Conservation (phyloP, 2,113 vertebrate species). For the Hemiprocne comata region DNA sequence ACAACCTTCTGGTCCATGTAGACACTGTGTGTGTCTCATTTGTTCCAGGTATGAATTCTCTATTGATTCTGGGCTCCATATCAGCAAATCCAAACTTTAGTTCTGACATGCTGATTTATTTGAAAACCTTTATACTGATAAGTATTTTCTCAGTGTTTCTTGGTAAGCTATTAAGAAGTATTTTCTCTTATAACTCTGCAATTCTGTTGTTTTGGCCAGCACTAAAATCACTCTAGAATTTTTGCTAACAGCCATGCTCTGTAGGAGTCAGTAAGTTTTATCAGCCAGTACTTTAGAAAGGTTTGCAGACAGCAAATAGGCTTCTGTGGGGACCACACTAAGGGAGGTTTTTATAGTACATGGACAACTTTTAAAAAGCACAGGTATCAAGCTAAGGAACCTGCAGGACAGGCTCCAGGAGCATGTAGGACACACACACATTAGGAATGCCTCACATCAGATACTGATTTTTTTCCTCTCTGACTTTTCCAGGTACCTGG, state of each 20-base stretch:
- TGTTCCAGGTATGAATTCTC: background rate
- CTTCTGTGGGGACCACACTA: background rate
- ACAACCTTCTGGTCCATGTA: background rate
- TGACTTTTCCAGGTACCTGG: background rate
- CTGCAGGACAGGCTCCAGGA: background rate
- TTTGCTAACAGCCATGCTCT: background rate
- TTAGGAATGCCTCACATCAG: background rate
- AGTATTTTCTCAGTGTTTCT: background rate
- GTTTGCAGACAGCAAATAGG: background rate
- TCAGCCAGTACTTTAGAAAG: fast-evolving
- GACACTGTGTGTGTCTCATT: fast-evolving
- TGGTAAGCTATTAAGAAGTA: background rate
- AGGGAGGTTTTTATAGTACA: background rate
- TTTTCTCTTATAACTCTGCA: background rate
- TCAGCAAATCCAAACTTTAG: background rate
- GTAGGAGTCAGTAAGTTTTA: background rate
- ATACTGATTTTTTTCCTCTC: background rate
- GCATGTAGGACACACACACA: fast-evolving
- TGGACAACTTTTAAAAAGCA: background rate
- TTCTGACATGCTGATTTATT: background rate
- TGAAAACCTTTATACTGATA: background rate
- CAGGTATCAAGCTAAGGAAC: background rate
- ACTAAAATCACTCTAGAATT: background rate
- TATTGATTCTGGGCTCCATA: background rate
- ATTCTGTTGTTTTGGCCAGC: background rate